Base-by-base conservation (phyloP, 2,888 invertebrate species). In the Serripes groenlandicus region DNA sequence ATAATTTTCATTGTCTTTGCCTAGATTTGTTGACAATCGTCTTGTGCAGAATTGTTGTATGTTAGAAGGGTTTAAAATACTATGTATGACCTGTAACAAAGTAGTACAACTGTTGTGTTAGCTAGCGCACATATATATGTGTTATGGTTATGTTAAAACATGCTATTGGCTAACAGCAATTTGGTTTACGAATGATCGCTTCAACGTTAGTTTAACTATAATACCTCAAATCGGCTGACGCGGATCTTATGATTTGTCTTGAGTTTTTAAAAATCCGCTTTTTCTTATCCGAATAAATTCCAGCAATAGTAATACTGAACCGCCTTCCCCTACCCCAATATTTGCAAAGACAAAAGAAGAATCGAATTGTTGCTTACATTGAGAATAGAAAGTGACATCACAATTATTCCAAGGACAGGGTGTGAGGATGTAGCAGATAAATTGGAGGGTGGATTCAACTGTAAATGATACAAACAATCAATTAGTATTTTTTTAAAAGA, bases 401-500 rank as follows among this genome's bases (percentile, higher is more conserved):
- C 42, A 42, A 66, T 66, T n/a, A 66, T 66, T 35, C 66, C 66
- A 5, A 66, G 28, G 3, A 66, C 42, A 66, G 66, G 66, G 26
- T 66, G 66, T 26, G 28, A 37, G 9, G 66, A 66, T 18, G 66
- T 66, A 3, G 42, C 66, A 28, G 37, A 34, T 21, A 66, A 28
- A 35, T 26, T 4, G 5, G 42, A 5, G 15, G 66, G 66, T 42
- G 66, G 66, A 42, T 37, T 23, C 4, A 66, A 28, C 66, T 66
- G 26, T 42, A 64, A 64, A 23, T 56, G 56, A 26, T 23, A 56
- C 56, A 26, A 11, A 23, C n/a, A n/a, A n/a, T n/a, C n/a, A n/a
- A n/a, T n/a, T n/a, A n/a, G n/a, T n/a, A n/a, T n/a, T n/a, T n/a
- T n/a, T n/a, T n/a, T n/a, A n/a, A n/a, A n/a, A n/a, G n/a, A n/a